These are phyloP conservation scores for Chiroxiphia lanceolata DNA, from an alignment of 2,797 vertebrate genomes.

Conservation along the genomic window DNA sequence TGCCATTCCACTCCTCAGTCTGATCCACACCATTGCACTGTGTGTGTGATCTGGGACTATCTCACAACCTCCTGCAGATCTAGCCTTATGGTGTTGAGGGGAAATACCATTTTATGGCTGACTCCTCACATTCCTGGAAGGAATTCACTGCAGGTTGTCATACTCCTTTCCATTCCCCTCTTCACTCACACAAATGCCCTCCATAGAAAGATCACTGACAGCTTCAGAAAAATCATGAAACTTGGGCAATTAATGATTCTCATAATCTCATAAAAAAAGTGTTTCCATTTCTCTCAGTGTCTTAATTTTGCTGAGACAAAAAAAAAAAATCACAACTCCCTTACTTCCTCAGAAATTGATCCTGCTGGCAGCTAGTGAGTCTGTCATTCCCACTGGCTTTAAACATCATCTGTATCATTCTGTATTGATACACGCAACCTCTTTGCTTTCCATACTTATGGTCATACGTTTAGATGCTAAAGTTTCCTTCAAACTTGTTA, in stretches of 20 bases:
- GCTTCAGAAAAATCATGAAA: background rate
- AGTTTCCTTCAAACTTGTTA: background rate
- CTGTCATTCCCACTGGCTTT: background rate
- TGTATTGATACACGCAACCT: background rate
- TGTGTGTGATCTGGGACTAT: rapidly evolving
- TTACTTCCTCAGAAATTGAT: background rate
- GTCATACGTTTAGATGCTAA: background rate
- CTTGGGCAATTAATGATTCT: background rate
- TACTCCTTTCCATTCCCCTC: background rate
- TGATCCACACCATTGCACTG: background rate
- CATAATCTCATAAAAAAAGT: background rate
- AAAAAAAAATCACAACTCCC: background rate
- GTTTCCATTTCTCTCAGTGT: background rate
- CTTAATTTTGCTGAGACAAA: background rate
- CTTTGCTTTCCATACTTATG: background rate
- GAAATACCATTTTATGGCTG: background rate
- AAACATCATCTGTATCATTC: background rate
- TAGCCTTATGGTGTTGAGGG: background rate
- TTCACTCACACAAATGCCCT: background rate
- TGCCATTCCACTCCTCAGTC: background rate
- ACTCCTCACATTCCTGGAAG: background rate
- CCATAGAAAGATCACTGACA: background rate
- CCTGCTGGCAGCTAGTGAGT: background rate
- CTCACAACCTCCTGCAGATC: background rate
- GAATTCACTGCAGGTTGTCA: background rate